phyloP scores from a whole-genome alignment of 35 echinoderm and acorn worm species.

The Apostichopus parvimensis region DNA sequence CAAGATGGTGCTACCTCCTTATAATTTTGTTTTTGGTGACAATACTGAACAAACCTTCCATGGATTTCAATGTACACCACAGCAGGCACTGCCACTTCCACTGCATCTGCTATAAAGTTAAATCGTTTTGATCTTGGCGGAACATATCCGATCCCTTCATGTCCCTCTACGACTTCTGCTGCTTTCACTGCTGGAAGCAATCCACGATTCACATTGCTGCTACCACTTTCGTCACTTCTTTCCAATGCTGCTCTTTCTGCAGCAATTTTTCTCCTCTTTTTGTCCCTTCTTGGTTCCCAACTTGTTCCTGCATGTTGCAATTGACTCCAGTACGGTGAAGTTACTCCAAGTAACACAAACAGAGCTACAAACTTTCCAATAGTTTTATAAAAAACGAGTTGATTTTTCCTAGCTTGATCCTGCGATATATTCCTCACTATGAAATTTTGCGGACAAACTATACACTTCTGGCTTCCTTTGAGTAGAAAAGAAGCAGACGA shows the following conservation, averaged over 20 bases:
- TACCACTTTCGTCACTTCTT: not conserved
- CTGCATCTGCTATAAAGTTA: constrained; percentile 97
- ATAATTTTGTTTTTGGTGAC: no score
- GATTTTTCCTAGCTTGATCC: constrained; percentile 66
- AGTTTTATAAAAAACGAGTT: constrained; percentile 62
- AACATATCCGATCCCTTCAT: constrained; percentile 70
- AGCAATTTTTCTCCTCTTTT: constrained; percentile 72
- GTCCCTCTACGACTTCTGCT: constrained; percentile 72
- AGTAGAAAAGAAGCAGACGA: constrained; percentile 41
- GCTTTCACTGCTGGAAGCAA: constrained; percentile 82
- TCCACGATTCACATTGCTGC: not conserved
- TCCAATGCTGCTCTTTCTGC: constrained; percentile 3
- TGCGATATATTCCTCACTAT: constrained; percentile 70
- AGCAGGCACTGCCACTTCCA: constrained; percentile 80
- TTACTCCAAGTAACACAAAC: constrained; percentile 41
- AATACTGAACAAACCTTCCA: constrained; percentile 64
- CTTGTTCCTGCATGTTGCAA: constrained; percentile 32
- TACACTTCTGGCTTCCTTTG: not conserved
- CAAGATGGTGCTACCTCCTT: no score
- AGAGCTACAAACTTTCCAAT: constrained; percentile 62
- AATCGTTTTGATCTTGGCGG: constrained; percentile 81
- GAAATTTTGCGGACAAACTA: constrained; percentile 25
- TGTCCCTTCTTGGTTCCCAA: constrained; percentile 77
- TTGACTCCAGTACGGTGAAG: constrained; percentile 47
- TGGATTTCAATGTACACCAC: constrained; percentile 99